phyloP scores from a whole-genome alignment of 2,113 vertebrate species.

The Corythaixoides concolor region DNA sequence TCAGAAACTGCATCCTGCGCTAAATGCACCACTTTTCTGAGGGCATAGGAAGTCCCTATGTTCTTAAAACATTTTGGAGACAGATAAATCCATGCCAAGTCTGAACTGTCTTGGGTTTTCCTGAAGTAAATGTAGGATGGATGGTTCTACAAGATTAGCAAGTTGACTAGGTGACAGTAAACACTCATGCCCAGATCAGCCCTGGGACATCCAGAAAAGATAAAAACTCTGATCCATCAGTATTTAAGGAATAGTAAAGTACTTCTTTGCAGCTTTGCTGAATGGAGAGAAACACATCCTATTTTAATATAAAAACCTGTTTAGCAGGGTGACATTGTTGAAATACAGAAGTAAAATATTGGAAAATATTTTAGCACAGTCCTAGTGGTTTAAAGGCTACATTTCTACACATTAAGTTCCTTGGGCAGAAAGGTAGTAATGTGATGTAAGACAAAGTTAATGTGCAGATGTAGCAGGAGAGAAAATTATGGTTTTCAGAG shows the following conservation, averaged over 20 bases:
- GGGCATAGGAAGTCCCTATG: background rate
- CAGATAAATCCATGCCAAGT: background rate
- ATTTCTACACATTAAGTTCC: background rate
- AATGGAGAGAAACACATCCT: background rate
- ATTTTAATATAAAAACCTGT: background rate
- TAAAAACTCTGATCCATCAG: background rate
- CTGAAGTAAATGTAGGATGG: background rate
- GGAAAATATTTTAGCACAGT: background rate
- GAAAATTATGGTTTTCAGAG: background rate
- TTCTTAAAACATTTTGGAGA: background rate
- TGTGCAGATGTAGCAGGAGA: background rate
- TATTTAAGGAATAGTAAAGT: background rate
- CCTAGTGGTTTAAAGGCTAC: background rate
- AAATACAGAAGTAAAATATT: background rate
- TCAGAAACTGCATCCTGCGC: background rate
- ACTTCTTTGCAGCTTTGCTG: background rate
- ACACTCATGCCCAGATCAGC: background rate
- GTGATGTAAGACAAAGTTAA: background rate
- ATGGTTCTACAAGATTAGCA: background rate
- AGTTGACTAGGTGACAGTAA: background rate
- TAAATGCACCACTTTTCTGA: background rate
- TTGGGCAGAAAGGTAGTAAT: background rate
- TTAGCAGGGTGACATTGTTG: background rate
- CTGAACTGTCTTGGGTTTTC: background rate
- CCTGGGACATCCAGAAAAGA: background rate